Evolutionary conservation across 2,888 invertebrate species (phyloP).

Genomic region (Dynastes tityus): DNA sequence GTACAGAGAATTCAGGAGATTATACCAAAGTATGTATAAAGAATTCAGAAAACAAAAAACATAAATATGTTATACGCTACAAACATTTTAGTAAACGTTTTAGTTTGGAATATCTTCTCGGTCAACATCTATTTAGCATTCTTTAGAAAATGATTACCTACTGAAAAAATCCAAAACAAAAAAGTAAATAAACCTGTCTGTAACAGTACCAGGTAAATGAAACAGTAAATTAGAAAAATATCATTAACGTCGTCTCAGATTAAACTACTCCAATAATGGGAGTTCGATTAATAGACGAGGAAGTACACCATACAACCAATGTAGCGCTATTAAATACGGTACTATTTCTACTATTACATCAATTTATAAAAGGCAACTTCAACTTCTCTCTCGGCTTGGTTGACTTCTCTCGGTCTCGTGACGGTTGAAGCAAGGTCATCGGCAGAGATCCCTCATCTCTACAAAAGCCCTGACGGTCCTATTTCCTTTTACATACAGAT

Average conservation of each 20-base stretch:
- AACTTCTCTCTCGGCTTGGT: neutral
- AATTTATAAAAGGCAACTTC: constrained; percentile 6
- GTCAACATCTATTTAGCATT: no score
- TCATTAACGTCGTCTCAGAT: neutral
- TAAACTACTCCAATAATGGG: neutral
- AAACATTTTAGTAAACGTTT: no score
- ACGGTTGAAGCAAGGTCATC: neutral
- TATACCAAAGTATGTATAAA: no score
- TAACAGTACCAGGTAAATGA: no score
- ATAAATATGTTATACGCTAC: no score
- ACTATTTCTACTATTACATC: constrained; percentile 15
- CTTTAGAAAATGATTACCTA: no score
- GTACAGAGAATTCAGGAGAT: no score
- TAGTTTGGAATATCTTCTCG: no score
- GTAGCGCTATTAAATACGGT: constrained; percentile 31
- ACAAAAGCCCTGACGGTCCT: neutral
- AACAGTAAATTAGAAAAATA: no score
- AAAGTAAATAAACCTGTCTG: no score
- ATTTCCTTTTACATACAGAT: constrained; percentile 1
- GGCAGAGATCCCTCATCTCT: constrained; percentile 9
- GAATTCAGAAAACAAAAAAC: no score
- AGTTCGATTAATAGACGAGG: constrained; percentile 15
- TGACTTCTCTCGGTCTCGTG: neutral
- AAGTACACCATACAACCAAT: neutral
- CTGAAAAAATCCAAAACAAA: no score